Percentiles rank a stretch among this genome's conserved stretches.
Conservation (phyloP, 1,140 invertebrate genomes). For the Drosophila sturtevanti region DNA sequence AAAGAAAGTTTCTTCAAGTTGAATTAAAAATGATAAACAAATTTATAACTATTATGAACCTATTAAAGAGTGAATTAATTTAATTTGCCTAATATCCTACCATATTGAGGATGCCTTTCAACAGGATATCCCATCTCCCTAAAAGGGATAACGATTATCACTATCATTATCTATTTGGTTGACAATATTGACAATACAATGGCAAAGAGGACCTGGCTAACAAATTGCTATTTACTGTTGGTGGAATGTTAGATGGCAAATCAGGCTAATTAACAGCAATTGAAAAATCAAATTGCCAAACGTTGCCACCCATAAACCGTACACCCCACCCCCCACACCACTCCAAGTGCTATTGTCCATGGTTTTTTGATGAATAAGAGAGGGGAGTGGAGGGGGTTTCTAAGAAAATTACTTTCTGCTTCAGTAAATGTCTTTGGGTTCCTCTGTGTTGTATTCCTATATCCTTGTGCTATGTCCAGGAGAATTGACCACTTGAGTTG, state of each 20-base stretch:
- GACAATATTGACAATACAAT: constrained; percentile 24
- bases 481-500: constrained; percentile 62
- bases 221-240: constrained; percentile 57
- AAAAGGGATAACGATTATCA: constrained; percentile 43
- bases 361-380: constrained; percentile 27
- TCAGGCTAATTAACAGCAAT: constrained; percentile 73
- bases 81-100: too few relatives aligned
- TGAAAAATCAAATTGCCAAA: constrained; percentile 72
- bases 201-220: constrained; percentile 37
- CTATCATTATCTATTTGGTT: constrained; percentile 46
- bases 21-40: too few relatives aligned
- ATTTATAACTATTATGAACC: too few relatives aligned
- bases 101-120: too few relatives aligned
- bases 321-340: background rate
- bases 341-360: background rate
- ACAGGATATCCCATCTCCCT: too few relatives aligned
- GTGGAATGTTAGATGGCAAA: constrained; percentile 9
- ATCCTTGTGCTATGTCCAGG: constrained; percentile 35
- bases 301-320: too few relatives aligned
- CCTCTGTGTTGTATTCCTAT: constrained; percentile 19
- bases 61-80: too few relatives aligned
- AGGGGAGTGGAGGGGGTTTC: constrained; percentile 28
- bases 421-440: constrained; percentile 54
- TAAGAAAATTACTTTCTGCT: constrained; percentile 55
- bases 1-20: too few relatives aligned